Base-by-base conservation (phyloP, 2,113 vertebrate genomes). In the Osmerus mordax region DNA sequence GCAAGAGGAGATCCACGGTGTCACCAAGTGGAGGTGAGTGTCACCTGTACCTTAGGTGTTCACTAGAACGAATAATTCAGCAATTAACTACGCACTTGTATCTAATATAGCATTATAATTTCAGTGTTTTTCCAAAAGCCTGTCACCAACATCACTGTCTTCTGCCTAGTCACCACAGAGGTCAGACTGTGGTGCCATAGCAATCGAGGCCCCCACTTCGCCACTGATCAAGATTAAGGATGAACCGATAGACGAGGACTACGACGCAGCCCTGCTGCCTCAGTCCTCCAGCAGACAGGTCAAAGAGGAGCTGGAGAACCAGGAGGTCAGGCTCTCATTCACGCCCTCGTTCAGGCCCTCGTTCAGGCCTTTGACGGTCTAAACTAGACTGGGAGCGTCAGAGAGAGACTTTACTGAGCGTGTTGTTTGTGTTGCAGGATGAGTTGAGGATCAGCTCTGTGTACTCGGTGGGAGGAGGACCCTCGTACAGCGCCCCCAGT, bases 381-480 rank as follows among this genome's bases (percentile, higher is more conserved):
- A 36, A 29, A 29, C 16, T 65, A 32, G 12, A 65, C 63, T 3
- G 11, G 51, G 54, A 56, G 3, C 21, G 1, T 4, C 63, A 15
- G 16, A 41, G 29, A 65, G 29, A 41, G 14, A 41, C 36, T n/a
- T n/a, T 18, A 15, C 54, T 55, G 9, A 6, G 11, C 60, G 69
- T 74, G 65, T 86, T 94, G 91, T 91, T 88, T 75, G 92, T 91
- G 83, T 92, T 89, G 89, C 89, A 95, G 91, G 96, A 98, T 71
- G 96, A 98, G 88, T 91, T 99, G 86, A 94, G 95, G 87, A 99
- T 99, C 89, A 98, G 97, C 87, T 96, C 96, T 1, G 97, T 99
- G 36, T 98, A 95, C 92, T 99, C 97, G 82, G 96, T 99, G 78
- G 94, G 95, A 87, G 95, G 95, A 90, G 88, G 70, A 11, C 89